Evolutionary conservation across 2,113 vertebrate species (phyloP).

Genomic region (Syngnathus typhle): DNA sequence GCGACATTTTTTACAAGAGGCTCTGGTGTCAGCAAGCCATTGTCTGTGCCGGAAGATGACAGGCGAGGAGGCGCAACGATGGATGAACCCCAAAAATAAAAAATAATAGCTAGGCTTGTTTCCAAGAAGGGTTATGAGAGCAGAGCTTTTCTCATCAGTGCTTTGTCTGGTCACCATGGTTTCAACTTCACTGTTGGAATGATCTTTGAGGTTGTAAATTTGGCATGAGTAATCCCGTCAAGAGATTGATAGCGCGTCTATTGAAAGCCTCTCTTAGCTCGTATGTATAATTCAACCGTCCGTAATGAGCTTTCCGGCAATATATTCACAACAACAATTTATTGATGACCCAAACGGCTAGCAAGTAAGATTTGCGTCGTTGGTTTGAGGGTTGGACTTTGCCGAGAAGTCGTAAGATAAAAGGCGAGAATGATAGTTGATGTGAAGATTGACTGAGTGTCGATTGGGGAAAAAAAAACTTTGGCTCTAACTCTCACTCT

Average conservation of each 20-base stretch:
- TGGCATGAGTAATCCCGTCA: background rate
- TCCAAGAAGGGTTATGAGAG: slow-evolving; percentile 38
- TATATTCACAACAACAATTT: background rate
- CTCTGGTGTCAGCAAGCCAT: slow-evolving; percentile 54
- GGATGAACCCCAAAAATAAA: slow-evolving; percentile 57
- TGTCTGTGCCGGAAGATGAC: slow-evolving; percentile 56
- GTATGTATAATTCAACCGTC: background rate
- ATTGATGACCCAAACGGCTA: background rate
- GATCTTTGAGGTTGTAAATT: background rate
- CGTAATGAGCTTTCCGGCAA: background rate
- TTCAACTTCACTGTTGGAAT: background rate
- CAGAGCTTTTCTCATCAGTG: slow-evolving; percentile 37
- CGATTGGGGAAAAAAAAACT: no score
- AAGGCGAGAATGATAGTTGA: no score
- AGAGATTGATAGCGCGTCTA: background rate
- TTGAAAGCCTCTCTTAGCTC: background rate
- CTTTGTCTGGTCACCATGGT: slow-evolving; percentile 32
- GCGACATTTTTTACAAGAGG: slow-evolving; percentile 66
- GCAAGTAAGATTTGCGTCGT: background rate
- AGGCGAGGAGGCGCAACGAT: slow-evolving; percentile 47
- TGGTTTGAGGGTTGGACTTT: no score
- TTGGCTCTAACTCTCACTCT: no score
- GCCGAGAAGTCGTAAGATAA: no score
- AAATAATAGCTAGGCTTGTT: slow-evolving; percentile 54
- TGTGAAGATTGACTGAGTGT: no score